These are phyloP conservation scores for Hemicrepidius hirtus DNA, from an alignment of 2,888 invertebrate species.

Conservation along the genomic window DNA sequence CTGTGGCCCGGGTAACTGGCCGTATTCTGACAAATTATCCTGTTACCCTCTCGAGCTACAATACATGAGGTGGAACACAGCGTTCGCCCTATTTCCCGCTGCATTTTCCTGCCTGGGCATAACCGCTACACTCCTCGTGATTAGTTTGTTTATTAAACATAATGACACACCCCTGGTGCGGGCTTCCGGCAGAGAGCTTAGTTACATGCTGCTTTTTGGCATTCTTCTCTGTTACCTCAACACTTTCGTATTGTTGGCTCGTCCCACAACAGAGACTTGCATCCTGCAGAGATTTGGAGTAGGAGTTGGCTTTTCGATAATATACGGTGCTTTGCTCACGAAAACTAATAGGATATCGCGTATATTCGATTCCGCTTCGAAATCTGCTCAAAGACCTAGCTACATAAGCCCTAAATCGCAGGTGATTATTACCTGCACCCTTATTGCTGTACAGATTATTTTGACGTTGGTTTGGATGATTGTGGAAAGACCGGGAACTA, in stretches of 20 bases:
- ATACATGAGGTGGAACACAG: slow-evolving; percentile 80
- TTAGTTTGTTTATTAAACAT: slow-evolving; percentile 77
- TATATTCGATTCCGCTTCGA: slow-evolving; percentile 79
- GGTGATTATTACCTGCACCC: slow-evolving; percentile 76
- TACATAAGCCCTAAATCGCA: slow-evolving; percentile 81
- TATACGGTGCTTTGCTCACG: slow-evolving; percentile 79
- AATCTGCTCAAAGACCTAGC: slow-evolving; percentile 77
- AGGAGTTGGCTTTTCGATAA: slow-evolving; percentile 79
- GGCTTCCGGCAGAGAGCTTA: slow-evolving; percentile 78
- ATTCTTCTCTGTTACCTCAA: slow-evolving; percentile 79
- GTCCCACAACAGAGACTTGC: slow-evolving; percentile 76
- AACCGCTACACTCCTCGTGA: slow-evolving; percentile 76
- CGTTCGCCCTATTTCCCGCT: slow-evolving; percentile 79
- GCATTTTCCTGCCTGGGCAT: slow-evolving; percentile 79
- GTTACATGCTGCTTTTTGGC: slow-evolving; percentile 78
- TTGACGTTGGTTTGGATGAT: slow-evolving; percentile 79
- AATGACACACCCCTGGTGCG: slow-evolving; percentile 81
- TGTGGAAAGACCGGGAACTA: slow-evolving; percentile 79
- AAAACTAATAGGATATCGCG: slow-evolving; percentile 80
- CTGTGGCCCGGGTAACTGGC: slow-evolving; percentile 80
- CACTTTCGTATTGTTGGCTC: slow-evolving; percentile 77
- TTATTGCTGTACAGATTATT: slow-evolving; percentile 75
- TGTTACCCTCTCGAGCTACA: slow-evolving; percentile 79
- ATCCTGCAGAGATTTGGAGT: slow-evolving; percentile 79
- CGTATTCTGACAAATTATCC: slow-evolving; percentile 76